These are phyloP conservation scores for Hippocampus zosterae DNA, from an alignment of 2,113 vertebrate species.

Conservation along the genomic window DNA sequence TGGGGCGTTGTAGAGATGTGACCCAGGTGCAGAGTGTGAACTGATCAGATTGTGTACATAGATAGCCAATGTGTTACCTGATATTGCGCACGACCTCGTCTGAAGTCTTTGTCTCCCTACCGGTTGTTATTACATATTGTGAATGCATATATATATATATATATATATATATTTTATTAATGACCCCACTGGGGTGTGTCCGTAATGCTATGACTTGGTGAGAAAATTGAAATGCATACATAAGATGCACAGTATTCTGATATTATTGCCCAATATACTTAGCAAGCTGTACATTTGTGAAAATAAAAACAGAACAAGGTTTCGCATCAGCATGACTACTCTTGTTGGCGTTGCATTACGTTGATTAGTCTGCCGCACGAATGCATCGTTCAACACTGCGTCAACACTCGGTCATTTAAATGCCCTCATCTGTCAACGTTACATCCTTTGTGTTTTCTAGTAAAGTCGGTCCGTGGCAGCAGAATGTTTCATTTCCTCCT, in stretches of 20 bases:
- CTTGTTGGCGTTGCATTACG: constrained; percentile 68
- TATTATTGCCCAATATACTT: constrained; percentile 72
- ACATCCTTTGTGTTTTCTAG: constrained; percentile 69
- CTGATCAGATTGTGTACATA: constrained; percentile 41
- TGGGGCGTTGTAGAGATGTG: constrained; percentile 26
- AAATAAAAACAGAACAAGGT: constrained; percentile 59
- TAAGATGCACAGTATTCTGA: constrained; percentile 63
- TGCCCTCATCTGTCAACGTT: constrained; percentile 60
- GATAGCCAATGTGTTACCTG: constrained; percentile 22
- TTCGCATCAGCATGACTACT: constrained; percentile 67
- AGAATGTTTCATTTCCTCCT: constrained; percentile 72
- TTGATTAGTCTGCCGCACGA: constrained; percentile 62
- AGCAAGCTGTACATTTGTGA: constrained; percentile 69
- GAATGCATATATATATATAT: no score
- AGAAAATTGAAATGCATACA: constrained; percentile 70
- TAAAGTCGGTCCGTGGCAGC: constrained; percentile 62
- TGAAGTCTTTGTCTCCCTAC: constrained; percentile 34
- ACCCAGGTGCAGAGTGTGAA: constrained; percentile 30
- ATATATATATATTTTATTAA: no score
- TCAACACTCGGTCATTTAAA: constrained; percentile 67
- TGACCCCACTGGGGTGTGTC: constrained; percentile 53
- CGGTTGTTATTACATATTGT: constrained; percentile 53
- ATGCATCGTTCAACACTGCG: constrained; percentile 38
- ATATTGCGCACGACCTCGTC: constrained; percentile 31
- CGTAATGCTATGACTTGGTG: constrained; percentile 62